phyloP scores from a whole-genome alignment of 2,888 invertebrate species.

The Trissolcus japonicus region DNA sequence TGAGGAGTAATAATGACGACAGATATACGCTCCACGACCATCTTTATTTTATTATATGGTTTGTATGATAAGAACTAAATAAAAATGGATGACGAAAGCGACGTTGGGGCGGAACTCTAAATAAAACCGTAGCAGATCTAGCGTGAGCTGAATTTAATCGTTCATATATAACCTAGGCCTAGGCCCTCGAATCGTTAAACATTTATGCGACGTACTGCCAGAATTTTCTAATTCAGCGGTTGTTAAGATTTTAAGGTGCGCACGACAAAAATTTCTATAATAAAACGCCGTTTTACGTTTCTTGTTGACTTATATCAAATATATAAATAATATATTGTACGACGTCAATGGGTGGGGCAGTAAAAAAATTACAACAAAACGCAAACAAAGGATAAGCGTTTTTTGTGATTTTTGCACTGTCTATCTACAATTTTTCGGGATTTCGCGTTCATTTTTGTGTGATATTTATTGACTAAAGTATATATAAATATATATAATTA shows the following conservation, averaged over 20 bases:
- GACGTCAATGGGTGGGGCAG: too few species aligned
- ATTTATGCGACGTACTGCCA: conserved; percentile 45
- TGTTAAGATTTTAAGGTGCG: conserved; percentile 25
- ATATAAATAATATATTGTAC: conserved; percentile 10
- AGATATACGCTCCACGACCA: too few species aligned
- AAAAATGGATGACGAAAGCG: too few species aligned
- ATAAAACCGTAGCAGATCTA: too few species aligned
- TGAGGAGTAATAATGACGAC: too few species aligned
- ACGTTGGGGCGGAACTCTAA: too few species aligned
- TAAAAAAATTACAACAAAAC: conserved; percentile 10
- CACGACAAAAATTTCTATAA: conserved; percentile 27
- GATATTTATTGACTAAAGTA: conserved; percentile 33
- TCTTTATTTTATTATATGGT: too few species aligned
- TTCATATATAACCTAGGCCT: too few species aligned
- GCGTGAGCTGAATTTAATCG: too few species aligned
- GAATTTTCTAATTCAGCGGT: conserved; percentile 44
- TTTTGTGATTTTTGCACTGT: conserved; percentile 30
- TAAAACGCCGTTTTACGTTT: conserved; percentile 18
- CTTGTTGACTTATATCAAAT: conserved; percentile 9
- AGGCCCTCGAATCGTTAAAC: conserved; percentile 17
- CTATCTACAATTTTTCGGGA: conserved; percentile 22
- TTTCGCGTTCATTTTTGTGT: conserved; percentile 44
- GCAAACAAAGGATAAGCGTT: conserved; percentile 6
- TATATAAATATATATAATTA: conserved; percentile 12
- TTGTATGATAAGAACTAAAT: too few species aligned